Percentiles rank a stretch among this genome's conserved stretches.
phyloP scores from a whole-genome alignment of 2,888 invertebrate species.

The Adela reaumurella region DNA sequence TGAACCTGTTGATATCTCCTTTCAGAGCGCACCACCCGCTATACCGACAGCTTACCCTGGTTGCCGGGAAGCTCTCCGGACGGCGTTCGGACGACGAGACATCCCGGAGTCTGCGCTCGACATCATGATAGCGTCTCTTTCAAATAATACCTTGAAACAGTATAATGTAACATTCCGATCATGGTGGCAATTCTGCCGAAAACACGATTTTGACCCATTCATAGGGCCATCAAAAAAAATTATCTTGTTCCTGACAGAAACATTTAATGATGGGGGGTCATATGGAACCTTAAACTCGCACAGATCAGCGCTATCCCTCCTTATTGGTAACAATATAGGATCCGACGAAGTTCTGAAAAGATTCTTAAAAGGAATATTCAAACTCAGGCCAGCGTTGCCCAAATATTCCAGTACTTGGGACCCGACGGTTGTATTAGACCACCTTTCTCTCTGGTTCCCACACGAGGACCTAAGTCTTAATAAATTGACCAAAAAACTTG shows the following conservation, averaged over 20 bases:
- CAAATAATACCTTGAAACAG: too few relatives aligned
- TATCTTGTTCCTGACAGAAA: too few relatives aligned
- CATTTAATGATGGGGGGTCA: too few relatives aligned
- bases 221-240: too few relatives aligned
- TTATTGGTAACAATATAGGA: too few relatives aligned
- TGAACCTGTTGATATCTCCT: neutral
- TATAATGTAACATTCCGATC: too few relatives aligned
- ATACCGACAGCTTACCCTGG: conserved; percentile 5
- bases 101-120: too few relatives aligned
- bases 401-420: conserved; percentile 1
- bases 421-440: neutral
- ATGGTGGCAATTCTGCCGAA: too few relatives aligned
- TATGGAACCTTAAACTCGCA: too few relatives aligned
- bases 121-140: too few relatives aligned
- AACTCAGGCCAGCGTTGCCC: neutral
- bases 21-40: conserved; percentile 4
- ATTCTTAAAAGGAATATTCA: conserved; percentile 4
- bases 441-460: neutral
- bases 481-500: conserved; percentile 1
- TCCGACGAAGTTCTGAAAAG: conserved; percentile 1
- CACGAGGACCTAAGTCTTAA: conserved; percentile 1
- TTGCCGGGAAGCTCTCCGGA: conserved; percentile 9
- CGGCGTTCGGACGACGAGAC: conserved; percentile 1
- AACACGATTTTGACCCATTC: too few relatives aligned
- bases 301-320: too few relatives aligned